Evolutionary conservation across 1,140 invertebrate species (phyloP).

Genomic region (Apis laboriosa): DNA sequence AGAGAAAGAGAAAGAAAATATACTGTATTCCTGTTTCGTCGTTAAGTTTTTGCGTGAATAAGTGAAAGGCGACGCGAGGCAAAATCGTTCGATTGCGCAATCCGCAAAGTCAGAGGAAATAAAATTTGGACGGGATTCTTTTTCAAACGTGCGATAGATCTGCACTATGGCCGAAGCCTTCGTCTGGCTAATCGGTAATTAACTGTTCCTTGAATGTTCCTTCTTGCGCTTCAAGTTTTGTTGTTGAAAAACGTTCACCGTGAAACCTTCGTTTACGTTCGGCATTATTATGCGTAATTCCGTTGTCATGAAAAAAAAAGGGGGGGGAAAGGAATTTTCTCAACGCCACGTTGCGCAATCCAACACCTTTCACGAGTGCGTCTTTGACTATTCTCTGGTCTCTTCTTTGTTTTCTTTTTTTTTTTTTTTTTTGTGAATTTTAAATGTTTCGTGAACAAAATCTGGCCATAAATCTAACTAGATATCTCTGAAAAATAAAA

Average conservation of each 20-base stretch:
- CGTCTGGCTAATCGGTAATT: slow-evolving; percentile 29
- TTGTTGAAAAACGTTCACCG: background rate
- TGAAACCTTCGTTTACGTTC: background rate
- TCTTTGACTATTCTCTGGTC: background rate
- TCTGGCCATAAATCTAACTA: too few species aligned
- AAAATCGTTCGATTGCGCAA: slow-evolving; percentile 37
- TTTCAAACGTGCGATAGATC: slow-evolving; percentile 13
- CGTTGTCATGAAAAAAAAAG: background rate
- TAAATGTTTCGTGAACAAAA: background rate
- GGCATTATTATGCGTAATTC: background rate
- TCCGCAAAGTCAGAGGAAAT: slow-evolving; percentile 8
- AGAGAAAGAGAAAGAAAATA: background rate
- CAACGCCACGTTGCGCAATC: background rate
- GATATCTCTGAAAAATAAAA: too few species aligned
- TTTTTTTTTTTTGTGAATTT: background rate
- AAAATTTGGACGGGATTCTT: slow-evolving; percentile 47
- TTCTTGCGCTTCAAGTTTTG: background rate
- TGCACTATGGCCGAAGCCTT: background rate
- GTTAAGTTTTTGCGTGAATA: slow-evolving; percentile 32
- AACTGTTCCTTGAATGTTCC: background rate
- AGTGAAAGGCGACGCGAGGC: slow-evolving; percentile 50
- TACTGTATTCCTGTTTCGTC: background rate
- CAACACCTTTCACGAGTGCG: background rate
- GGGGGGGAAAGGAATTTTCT: background rate
- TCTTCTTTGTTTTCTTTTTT: too few species aligned